Evolutionary conservation across 2,888 invertebrate species (phyloP).

Genomic region (Nasonovia ribisnigri): DNA sequence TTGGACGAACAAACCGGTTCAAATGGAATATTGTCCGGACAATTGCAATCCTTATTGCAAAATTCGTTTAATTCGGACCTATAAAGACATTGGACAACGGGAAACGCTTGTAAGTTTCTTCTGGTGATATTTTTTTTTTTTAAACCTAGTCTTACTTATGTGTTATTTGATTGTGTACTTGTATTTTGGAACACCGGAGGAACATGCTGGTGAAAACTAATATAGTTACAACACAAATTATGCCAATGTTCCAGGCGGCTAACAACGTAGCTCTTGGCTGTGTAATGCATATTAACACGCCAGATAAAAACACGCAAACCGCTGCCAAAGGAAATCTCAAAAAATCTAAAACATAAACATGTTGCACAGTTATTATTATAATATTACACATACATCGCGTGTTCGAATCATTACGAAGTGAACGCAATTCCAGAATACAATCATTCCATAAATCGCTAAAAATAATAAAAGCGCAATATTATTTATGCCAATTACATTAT

Average conservation of each 20-base stretch:
- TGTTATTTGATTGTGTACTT: slow-evolving; percentile 72
- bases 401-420: neutral
- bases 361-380: neutral
- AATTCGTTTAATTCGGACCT: slow-evolving; percentile 71
- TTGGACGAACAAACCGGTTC: slow-evolving; percentile 77
- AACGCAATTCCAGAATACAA: neutral
- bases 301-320: slow-evolving; percentile 73
- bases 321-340: slow-evolving; percentile 75
- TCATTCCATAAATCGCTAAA: neutral
- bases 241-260: slow-evolving; percentile 72
- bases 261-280: slow-evolving; percentile 73
- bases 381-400: neutral
- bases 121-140: neutral
- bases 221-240: slow-evolving; percentile 71
- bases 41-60: slow-evolving; percentile 75
- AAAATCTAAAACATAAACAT: slow-evolving; percentile 70
- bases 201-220: slow-evolving; percentile 72
- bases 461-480: neutral
- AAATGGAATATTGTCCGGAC: slow-evolving; percentile 73
- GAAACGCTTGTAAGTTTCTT: neutral
- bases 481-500: neutral
- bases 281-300: slow-evolving; percentile 73
- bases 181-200: slow-evolving; percentile 72
- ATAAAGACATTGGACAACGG: neutral
- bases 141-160: slow-evolving; percentile 66